A percentile compares a stretch with the other conserved stretches of the same genome.
Evolutionary conservation across 2,888 invertebrate species (phyloP).

Genomic region (Zaprionus obscuricornis): DNA sequence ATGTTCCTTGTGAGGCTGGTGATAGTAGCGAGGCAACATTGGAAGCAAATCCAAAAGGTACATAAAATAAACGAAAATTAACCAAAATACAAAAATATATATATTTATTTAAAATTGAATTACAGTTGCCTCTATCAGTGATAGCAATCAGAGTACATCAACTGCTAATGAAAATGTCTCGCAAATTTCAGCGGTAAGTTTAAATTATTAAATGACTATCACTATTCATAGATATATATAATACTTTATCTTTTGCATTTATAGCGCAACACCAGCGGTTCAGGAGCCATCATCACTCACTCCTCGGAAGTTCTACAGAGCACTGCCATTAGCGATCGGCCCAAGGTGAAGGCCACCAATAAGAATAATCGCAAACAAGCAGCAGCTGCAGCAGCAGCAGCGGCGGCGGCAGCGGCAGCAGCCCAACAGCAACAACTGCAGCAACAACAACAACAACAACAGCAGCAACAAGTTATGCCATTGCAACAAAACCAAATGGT

Average conservation of each 20-base stretch:
- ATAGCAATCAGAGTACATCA: slow-evolving; percentile 33
- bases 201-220: neutral
- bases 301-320: slow-evolving; percentile 85
- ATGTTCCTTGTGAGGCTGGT: slow-evolving; percentile 34
- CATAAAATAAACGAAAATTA: neutral
- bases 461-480: slow-evolving; percentile 54
- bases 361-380: slow-evolving; percentile 91
- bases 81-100: too few species aligned
- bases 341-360: slow-evolving; percentile 91
- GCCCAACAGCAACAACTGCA: slow-evolving; percentile 33
- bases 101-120: neutral
- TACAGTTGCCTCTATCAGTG: slow-evolving; percentile 28
- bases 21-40: slow-evolving; percentile 33
- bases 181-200: slow-evolving; percentile 49
- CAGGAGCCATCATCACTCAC: slow-evolving; percentile 82
- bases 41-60: slow-evolving; percentile 44
- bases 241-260: neutral
- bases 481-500: slow-evolving; percentile 83
- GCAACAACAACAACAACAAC: slow-evolving; percentile 25
- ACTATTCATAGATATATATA: neutral
- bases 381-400: slow-evolving; percentile 80
- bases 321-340: slow-evolving; percentile 92
- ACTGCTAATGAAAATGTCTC: slow-evolving; percentile 31
- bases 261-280: slow-evolving; percentile 53
- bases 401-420: slow-evolving; percentile 62